Evolutionary conservation across 1,140 invertebrate genomes (phyloP), one percentile per base, ranked within the genome.

Genomic region (Drosophila nannoptera): DNA sequence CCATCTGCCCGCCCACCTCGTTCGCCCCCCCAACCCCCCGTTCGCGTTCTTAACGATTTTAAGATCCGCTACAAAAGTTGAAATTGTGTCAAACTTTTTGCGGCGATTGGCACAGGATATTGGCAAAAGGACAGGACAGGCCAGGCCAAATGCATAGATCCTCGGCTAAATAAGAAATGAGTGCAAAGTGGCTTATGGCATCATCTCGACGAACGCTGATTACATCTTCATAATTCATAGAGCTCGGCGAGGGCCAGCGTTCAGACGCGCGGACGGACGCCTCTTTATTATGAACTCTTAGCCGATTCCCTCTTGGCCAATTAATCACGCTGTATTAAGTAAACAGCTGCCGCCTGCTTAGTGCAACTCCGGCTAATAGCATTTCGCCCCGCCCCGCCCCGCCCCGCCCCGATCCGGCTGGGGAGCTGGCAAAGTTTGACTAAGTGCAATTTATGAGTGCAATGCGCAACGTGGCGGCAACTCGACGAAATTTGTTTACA

Each of bases 391-490:
- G 31, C 31, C 56, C 36, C 35, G 32, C 7, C 11, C 29, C 33
- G 5, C 11, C 29, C 40, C 11, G 9, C 40, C 49, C 5, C 11
- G 2, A 46, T 29, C 7, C 45, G 7, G 14, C 55, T 62, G 31
- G 38, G 9, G 42, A 45, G 35, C 22, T 46, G 35, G 48, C 49
- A 72, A 72, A 72, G 64, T 72, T 72, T 68, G 58, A 58, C 69
- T 84, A 84, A 84, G 81, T 84, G 76, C 81, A 72, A 84, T 84
- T 84, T 84, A 84, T 84, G 80, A 84, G 81, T 80, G 80, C 81
- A 86, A 48, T 69, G 76, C 60, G 73, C 80, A 68, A 46, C 55
- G 52, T 46, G 36, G 43, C 36, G 69, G 55, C 58, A 68, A 84
- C 73, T 70, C 66, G 66, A 69, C 69, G 52, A 80, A 86, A 86